Conservation (phyloP, 2,113 vertebrate genomes). For the Fregata magnificens region DNA sequence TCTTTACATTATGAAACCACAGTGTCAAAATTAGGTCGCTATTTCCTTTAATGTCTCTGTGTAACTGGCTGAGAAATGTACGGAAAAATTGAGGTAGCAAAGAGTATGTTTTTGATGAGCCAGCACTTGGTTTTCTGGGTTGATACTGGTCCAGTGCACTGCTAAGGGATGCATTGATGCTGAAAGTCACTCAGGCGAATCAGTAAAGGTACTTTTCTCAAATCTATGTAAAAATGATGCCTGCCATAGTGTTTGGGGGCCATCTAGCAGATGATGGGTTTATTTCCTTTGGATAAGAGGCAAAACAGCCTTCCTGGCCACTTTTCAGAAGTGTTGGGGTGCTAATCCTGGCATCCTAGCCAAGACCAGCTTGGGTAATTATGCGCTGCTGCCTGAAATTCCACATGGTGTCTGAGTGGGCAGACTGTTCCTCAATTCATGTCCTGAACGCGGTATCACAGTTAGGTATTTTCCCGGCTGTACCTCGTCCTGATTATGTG, state of each 20-base stretch:
- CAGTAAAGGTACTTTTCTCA: not conserved
- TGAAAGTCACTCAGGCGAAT: not conserved
- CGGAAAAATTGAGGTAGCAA: not conserved
- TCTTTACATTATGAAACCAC: constrained; percentile 23
- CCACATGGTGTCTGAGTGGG: not conserved
- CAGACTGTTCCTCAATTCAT: not conserved
- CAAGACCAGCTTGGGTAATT: not conserved
- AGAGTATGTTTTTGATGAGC: not conserved
- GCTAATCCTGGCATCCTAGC: not conserved
- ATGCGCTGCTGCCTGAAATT: not conserved
- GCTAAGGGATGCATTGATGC: not conserved
- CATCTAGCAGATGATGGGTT: not conserved
- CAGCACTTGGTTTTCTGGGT: not conserved
- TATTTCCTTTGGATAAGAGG: not conserved
- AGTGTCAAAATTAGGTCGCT: constrained; percentile 22
- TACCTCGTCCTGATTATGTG: not conserved
- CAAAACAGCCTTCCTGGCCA: not conserved
- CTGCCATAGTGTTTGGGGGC: not conserved
- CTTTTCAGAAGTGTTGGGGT: constrained; percentile 1
- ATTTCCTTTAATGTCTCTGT: not conserved
- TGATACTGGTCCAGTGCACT: not conserved
- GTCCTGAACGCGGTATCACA: not conserved
- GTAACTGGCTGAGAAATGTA: not conserved
- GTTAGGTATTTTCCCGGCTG: not conserved
- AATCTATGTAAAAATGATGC: not conserved